Evolutionary conservation across 30 jellyfish, hydroid and myxozoan genomes (phyloP), one percentile per base, ranked within the genome.

Genomic region (Rhopilema esculentum): DNA sequence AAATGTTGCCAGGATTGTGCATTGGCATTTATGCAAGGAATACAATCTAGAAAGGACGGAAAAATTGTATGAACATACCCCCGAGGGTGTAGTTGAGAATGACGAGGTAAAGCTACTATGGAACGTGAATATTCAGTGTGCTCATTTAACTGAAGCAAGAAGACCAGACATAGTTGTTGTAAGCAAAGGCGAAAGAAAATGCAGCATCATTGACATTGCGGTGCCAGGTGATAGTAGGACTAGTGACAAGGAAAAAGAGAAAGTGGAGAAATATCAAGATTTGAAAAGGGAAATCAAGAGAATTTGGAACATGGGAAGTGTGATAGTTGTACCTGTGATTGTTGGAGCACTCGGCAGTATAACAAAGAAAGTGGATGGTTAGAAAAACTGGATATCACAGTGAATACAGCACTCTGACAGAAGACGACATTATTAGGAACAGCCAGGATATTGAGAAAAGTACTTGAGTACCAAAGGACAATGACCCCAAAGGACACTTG

Each of bases 1-100:
- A 16, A 76, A 26, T 25, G 27, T 29, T 70, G 82, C 82, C 4
- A 20, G 51, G 62, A 40, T 40, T 40, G 57, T 40, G 57, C 71
- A 57, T 15, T 31, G 80, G 73, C 30, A 29, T n/a, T 18, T 62
- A 62, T 66, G 68, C 49, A 24, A 74, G 77, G n/a, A 79, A 25
- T 33, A 79, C 53, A 0, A 28, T 27, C 67, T 79, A 7, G 52
- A 65, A 33, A 29, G 52, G 33, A 63, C 61, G 25, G 80, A 79
- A 27, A 78, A 64, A 65, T 79, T 80, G 89, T 79, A 79, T 53
- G 89, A 64, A 48, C 80, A 79, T 79, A 23, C 33, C 72, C 89
- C 80, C 26, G 71, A 63, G 49, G 80, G 71, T 21, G 89, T 78
- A 22, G 80, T 79, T 15, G 70, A 63, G 29, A 69, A 30, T 79